Percentiles rank a stretch among this genome's conserved stretches.
Conservation (phyloP, 2,113 vertebrate species). For the Rhea americana region DNA sequence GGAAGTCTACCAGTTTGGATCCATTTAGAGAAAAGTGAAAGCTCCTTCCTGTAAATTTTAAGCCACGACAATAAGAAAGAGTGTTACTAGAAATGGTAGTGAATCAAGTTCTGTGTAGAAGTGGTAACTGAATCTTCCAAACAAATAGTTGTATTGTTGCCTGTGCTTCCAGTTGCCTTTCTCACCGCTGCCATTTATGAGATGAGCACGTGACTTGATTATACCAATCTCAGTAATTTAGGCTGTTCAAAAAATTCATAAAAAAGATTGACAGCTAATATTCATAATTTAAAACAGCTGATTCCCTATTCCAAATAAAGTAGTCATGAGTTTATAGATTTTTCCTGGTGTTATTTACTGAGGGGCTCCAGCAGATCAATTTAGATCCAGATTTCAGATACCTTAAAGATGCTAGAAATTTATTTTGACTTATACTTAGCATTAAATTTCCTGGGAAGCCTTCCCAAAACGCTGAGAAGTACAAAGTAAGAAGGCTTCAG, state of each 20-base stretch:
- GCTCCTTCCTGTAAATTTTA: slow-evolving; percentile 41
- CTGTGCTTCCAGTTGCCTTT: background rate
- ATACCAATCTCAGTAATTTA: background rate
- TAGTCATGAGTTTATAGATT: background rate
- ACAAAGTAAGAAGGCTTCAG: background rate
- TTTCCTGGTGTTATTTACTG: background rate
- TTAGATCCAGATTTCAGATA: background rate
- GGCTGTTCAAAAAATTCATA: background rate
- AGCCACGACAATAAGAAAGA: slow-evolving; percentile 25
- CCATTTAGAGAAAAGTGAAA: slow-evolving; percentile 14
- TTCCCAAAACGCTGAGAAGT: background rate
- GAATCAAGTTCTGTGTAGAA: slow-evolving; percentile 37
- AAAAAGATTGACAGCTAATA: background rate
- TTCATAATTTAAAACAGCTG: slow-evolving; percentile 2
- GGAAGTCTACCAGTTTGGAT: slow-evolving; percentile 24
- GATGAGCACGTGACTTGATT: background rate
- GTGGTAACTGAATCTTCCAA: slow-evolving; percentile 52
- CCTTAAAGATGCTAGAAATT: background rate
- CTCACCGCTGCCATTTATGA: background rate
- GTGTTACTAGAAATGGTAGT: slow-evolving; percentile 26
- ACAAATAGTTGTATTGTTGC: background rate
- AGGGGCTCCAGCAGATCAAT: background rate
- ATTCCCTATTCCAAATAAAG: background rate
- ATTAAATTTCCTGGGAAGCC: background rate
- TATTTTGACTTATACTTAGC: background rate